Conservation (phyloP, 1,140 invertebrate genomes). For the Doryteuthis pealeii region DNA sequence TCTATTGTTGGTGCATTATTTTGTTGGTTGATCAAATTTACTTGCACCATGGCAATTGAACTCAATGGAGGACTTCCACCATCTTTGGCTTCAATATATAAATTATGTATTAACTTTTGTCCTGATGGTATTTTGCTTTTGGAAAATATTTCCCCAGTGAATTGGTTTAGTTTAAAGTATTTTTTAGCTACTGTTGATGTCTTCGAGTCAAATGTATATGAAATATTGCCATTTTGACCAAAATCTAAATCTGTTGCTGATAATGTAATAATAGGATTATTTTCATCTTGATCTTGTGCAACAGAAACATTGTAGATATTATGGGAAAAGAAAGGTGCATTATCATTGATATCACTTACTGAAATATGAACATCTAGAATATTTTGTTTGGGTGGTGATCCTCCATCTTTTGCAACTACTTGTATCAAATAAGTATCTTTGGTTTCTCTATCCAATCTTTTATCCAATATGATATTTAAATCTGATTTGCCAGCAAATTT, state of each 20-base stretch:
- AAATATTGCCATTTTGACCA: constrained; percentile 46
- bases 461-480: constrained; percentile 38
- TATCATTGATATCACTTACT: constrained; percentile 92
- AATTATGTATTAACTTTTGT: constrained; percentile 26
- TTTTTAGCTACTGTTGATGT: constrained; percentile 87
- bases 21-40: constrained; percentile 47
- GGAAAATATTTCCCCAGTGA: constrained; percentile 31
- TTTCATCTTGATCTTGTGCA: constrained; percentile 40
- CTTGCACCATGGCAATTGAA: constrained; percentile 30
- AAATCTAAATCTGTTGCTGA: constrained; percentile 48
- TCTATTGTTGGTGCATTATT: constrained; percentile 47
- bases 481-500: constrained; percentile 40
- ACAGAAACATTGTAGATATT: constrained; percentile 50
- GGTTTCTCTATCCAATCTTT: constrained; percentile 41
- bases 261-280: constrained; percentile 37
- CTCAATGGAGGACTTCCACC: constrained; percentile 30
- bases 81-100: constrained; percentile 37
- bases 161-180: constrained; percentile 75
- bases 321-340: constrained; percentile 78
- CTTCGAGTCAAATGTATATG: constrained; percentile 75
- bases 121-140: constrained; percentile 26
- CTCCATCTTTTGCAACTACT: constrained; percentile 45
- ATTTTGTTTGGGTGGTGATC: constrained; percentile 38
- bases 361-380: constrained; percentile 61
- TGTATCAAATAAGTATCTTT: constrained; percentile 38